A percentile compares a stretch with the other conserved stretches of the same genome.
phyloP scores from a whole-genome alignment of 2,113 vertebrate genomes.

The Vombatus ursinus region DNA sequence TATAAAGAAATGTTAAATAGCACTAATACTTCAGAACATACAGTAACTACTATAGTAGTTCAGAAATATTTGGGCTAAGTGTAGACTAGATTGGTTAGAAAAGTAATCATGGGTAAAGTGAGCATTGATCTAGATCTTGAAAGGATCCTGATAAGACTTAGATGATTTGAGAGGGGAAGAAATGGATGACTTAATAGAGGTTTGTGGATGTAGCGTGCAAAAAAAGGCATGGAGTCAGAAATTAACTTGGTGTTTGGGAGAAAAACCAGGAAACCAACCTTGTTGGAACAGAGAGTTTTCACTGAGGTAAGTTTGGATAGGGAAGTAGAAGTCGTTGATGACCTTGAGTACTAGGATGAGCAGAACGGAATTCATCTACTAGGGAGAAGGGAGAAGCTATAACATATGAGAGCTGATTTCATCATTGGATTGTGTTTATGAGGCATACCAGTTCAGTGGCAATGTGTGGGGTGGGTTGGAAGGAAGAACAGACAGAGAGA shows the following conservation, averaged over 20 bases:
- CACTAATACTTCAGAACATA: background rate
- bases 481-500: background rate
- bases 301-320: background rate
- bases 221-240: background rate
- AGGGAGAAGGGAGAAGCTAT: background rate
- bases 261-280: background rate
- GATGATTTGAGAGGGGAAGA: background rate
- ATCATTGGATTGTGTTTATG: background rate
- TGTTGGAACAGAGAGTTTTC: rapidly evolving
- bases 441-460: background rate
- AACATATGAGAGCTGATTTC: background rate
- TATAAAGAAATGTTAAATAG: background rate
- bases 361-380: background rate
- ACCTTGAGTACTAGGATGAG: background rate
- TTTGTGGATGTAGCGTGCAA: background rate
- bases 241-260: background rate
- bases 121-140: background rate
- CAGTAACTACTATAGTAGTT: background rate
- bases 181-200: background rate
- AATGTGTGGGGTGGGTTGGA: background rate
- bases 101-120: background rate
- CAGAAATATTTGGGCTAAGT: background rate
- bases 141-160: background rate
- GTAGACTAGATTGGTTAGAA: background rate
- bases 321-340: background rate